Evolutionary conservation across 2,113 vertebrate genomes (phyloP), one percentile per base, ranked within the genome.

Genomic region (Alosa alosa): DNA sequence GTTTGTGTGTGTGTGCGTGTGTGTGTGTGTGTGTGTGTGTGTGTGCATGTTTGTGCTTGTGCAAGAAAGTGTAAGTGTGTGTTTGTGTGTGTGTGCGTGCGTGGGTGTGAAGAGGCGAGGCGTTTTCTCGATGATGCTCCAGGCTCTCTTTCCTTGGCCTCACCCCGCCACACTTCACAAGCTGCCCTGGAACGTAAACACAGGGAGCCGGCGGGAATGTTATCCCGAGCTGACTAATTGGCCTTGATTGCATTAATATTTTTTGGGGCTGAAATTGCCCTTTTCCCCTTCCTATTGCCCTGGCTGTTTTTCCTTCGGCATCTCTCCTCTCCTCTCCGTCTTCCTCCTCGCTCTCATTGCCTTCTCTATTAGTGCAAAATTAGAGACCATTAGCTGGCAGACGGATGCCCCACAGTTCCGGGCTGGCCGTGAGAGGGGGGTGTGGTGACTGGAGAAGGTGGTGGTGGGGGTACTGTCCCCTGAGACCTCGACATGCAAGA

Each of bases 161-260:
- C 39, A 55, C 82, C 60, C 72, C 68, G 88, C 87, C 89, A 87
- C 89, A 88, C 89, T 92, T 90, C 20, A 93, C 81, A 83, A 52
- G 85, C 88, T 90, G 84, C 85, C 78, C 82, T 89, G 82, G 9
- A 90, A 90, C 89, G 81, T 93, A 94, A 95, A 94, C 92, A 94
- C 90, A 87, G 84, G 10, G 57, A 78, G 13, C 91, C 91, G 68
- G 87, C 89, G 31, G 93, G 94, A 95, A 95, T 95, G 94, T 93
- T 93, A 90, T 94, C 94, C 91, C 83, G 90, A 92, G 92, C 90
- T 84, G 84, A 90, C 93, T 94, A 92, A 96, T 95, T 94, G 91
- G 87, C 88, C 91, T 84, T 93, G 93, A 95, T 95, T 95, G 84
- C 94, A 94, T 94, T 95, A 92, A 95, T 95, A 94, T 95, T 94